Percentiles rank a stretch among this genome's conserved stretches.
These are phyloP conservation scores for Ophion ellenae DNA, from an alignment of 2,888 invertebrate species.

Conservation along the genomic window DNA sequence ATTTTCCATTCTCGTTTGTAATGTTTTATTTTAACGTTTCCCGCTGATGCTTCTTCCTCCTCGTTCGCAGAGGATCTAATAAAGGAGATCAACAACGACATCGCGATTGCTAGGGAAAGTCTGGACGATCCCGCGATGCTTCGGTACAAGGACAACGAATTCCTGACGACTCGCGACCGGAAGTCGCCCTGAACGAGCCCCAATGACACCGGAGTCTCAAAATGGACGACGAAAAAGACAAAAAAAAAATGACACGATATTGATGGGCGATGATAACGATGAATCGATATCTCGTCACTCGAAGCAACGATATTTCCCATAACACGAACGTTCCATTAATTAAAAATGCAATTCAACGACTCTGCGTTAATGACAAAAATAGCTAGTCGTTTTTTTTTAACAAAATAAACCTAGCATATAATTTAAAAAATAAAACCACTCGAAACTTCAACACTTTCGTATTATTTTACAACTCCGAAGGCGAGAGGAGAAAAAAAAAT, in stretches of 20 bases:
- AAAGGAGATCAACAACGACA: conserved; percentile 91
- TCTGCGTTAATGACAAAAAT: neutral
- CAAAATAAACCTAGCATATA: neutral
- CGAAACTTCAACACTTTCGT: neutral
- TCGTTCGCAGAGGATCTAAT: conserved; percentile 88
- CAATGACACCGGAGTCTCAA: neutral
- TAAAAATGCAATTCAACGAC: neutral
- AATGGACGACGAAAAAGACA: neutral
- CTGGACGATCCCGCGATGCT: conserved; percentile 86
- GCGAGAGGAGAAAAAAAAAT: neutral
- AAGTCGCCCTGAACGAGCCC: neutral
- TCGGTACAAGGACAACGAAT: conserved; percentile 85
- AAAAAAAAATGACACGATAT: neutral
- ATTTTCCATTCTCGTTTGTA: neutral
- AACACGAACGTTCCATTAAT: neutral
- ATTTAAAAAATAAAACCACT: neutral
- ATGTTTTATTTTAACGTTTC: neutral
- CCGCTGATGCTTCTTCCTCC: neutral
- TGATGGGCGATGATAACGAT: neutral
- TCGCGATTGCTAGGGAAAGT: conserved; percentile 87
- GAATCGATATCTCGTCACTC: neutral
- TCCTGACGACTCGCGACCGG: conserved; percentile 82
- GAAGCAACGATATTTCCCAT: neutral
- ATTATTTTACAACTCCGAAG: neutral
- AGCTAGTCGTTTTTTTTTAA: neutral